Evolutionary conservation across 2,888 invertebrate species (phyloP), one percentile per base, ranked within the genome.

Genomic region (Spilosoma lubricipeda): DNA sequence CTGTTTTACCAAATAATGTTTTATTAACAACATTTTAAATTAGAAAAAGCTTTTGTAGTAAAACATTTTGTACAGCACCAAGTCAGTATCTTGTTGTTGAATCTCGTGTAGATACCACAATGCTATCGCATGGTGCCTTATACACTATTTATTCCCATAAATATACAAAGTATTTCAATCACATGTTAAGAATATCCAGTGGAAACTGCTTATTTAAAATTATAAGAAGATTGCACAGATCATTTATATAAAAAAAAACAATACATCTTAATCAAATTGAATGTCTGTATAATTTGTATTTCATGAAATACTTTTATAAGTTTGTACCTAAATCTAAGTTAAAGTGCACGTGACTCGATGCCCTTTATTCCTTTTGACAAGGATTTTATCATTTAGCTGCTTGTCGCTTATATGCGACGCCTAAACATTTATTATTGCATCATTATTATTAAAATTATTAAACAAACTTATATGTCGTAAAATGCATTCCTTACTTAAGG

Each of bases 201-300:
- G 23, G 18, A 67, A 30, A 33, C 45, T 20, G 27, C 20, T 20
- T 11, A 4, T 48, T 67, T 45, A 20, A 45, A 67, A 48, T 48
- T 33, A 48, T 48, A 48, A 48, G 48, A 67, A n/a, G 48, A 56
- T 69, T 59, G 69, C 56, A 70, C 56, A 56, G 69, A 39, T 59
- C 39, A 48, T 56, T 33, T 30, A 64, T 48, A 3, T 71, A 30
- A 36, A 27, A 42, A 72, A 65, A 66, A 52, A 69, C 13, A 56
- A n/a, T 30, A 30, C 56, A 69, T 39, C 27, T 15, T 69, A 69
- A 18, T 69, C 36, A 56, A 69, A 63, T 63, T 63, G 15, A 15
- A 69, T 56, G 69, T 69, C n/a, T 56, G 56, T 56, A 39, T 39
- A 36, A 27, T 63, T 36, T 69, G 36, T 69, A n/a, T 48, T 69